A percentile compares a stretch with the other conserved stretches of the same genome.
phyloP scores from a whole-genome alignment of 2,888 invertebrate genomes.

The Dorcus parallelipipedus region DNA sequence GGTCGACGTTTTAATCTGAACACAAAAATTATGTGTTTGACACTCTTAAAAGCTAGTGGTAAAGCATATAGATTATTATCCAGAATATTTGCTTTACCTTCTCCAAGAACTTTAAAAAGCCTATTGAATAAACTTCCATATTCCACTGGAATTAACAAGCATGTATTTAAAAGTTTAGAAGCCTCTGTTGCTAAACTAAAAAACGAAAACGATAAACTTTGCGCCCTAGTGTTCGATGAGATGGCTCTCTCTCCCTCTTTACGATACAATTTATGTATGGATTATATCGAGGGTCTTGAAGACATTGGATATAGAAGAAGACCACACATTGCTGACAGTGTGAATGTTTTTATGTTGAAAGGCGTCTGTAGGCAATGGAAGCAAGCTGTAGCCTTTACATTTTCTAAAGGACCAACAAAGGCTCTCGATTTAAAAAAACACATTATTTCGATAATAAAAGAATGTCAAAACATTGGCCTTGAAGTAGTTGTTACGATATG shows the following conservation, averaged over 20 bases:
- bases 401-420: conserved; percentile 6
- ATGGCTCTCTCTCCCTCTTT: conserved; percentile 1
- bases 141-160: conserved; percentile 9
- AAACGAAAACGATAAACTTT: not conserved
- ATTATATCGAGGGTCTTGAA: conserved; percentile 11
- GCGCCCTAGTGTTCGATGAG: conserved; percentile 16
- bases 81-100: no score
- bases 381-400: conserved; percentile 11
- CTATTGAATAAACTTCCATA: conserved; percentile 10
- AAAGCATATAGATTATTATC: no score
- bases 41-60: not conserved
- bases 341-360: conserved; percentile 15
- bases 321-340: conserved; percentile 6
- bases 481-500: conserved; percentile 23
- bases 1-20: conserved; percentile 21
- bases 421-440: not conserved
- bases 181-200: not conserved
- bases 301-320: conserved; percentile 2
- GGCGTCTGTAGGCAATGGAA: conserved; percentile 15
- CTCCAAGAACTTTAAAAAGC: conserved; percentile 10
- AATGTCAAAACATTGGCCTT: conserved; percentile 17
- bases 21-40: conserved; percentile 23
- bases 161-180: conserved; percentile 3
- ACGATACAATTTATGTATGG: conserved; percentile 4
- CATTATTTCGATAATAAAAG: conserved; percentile 9